These are phyloP conservation scores for Drosophila ohnishii DNA, from an alignment of 1,140 invertebrate species.

Conservation along the genomic window DNA sequence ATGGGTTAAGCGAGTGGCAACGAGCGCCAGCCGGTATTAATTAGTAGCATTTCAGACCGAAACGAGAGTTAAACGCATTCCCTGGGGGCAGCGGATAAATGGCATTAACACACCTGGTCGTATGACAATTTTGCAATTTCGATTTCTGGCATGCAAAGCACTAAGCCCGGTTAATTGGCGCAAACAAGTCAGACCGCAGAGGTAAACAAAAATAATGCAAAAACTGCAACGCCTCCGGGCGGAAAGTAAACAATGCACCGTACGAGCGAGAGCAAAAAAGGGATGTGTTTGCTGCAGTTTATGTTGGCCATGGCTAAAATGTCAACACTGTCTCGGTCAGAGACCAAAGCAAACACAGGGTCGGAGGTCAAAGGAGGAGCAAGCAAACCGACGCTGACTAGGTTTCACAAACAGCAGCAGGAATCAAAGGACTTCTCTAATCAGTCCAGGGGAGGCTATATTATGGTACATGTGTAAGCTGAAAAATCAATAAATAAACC, in stretches of 20 bases:
- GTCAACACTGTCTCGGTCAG: slow-evolving; percentile 24
- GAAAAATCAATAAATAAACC: slow-evolving; percentile 51
- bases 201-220: slow-evolving; percentile 41
- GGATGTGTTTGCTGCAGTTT: slow-evolving; percentile 7
- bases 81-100: slow-evolving; percentile 1
- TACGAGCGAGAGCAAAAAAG: slow-evolving; percentile 3
- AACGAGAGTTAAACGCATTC: slow-evolving; percentile 18
- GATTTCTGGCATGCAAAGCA: slow-evolving; percentile 7
- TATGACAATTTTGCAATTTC: slow-evolving; percentile 4
- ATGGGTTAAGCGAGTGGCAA: slow-evolving; percentile 44
- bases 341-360: slow-evolving; percentile 26
- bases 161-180: slow-evolving; percentile 41
- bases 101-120: slow-evolving; percentile 22
- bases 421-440: slow-evolving; percentile 44
- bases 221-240: slow-evolving; percentile 20
- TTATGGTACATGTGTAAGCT: slow-evolving; percentile 30
- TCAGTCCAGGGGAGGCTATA: slow-evolving; percentile 19
- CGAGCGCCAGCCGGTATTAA: slow-evolving; percentile 46
- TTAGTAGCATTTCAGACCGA: slow-evolving; percentile 22
- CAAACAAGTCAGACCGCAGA: slow-evolving; percentile 51
- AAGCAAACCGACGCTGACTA: not conserved
- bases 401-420: slow-evolving; percentile 4
- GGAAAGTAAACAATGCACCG: slow-evolving; percentile 1
- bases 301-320: slow-evolving; percentile 22
- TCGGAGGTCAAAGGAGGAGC: slow-evolving; percentile 17